Conservation (phyloP, 2,113 vertebrate species). For the Vulpes vulpes region DNA sequence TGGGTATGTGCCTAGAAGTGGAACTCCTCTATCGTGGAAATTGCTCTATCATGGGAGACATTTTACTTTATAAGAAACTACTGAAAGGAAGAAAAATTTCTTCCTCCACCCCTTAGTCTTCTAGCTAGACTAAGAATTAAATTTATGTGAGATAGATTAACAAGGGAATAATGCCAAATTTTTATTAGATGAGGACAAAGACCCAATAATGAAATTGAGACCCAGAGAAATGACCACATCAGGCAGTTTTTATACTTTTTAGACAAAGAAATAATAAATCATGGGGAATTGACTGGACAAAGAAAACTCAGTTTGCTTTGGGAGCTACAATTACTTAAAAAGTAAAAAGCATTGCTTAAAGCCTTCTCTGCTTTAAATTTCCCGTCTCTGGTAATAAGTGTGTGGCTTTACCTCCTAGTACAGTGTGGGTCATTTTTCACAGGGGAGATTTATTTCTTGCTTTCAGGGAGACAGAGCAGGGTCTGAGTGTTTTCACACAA, state of each 20-base stretch:
- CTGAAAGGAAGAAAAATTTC: neutral
- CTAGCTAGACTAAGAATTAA: neutral
- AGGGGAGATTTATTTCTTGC: neutral
- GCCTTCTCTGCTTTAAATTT: neutral
- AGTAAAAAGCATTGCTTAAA: neutral
- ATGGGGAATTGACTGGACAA: neutral
- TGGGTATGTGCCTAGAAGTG: neutral
- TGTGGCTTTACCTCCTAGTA: neutral
- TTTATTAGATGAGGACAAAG: neutral
- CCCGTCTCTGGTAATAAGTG: neutral
- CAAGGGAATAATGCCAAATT: neutral
- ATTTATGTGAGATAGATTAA: neutral
- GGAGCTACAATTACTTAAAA: neutral
- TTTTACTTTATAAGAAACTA: neutral
- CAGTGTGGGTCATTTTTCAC: neutral
- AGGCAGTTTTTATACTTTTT: neutral
- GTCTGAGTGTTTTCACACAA: neutral
- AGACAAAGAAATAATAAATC: neutral
- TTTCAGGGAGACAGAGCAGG: neutral
- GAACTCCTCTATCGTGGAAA: neutral
- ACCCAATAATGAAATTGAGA: neutral
- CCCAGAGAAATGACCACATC: neutral
- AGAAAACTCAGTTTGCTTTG: neutral
- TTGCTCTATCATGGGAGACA: neutral
- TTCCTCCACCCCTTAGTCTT: neutral